phyloP scores from a whole-genome alignment of 2,888 invertebrate species.

The Oxyscelio sp. region DNA sequence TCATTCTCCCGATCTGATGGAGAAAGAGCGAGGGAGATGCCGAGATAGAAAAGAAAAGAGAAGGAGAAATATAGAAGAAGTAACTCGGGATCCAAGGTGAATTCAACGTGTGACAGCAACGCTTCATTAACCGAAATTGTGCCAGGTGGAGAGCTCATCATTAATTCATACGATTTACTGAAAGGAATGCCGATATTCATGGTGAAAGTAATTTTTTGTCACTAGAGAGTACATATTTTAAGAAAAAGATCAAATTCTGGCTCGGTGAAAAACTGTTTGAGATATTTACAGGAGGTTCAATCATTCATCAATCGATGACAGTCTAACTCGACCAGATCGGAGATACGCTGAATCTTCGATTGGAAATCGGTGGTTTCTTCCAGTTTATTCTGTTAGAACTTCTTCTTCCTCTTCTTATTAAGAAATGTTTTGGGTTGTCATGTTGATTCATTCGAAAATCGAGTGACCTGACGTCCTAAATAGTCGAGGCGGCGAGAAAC shows the following conservation, averaged over 20 bases:
- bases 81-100: conserved; percentile 53
- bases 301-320: conserved; percentile 32
- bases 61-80: conserved; percentile 33
- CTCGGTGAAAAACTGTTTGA: conserved; percentile 3
- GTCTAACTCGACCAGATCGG: not conserved
- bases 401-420: not conserved
- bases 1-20: too few species aligned
- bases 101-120: conserved; percentile 42
- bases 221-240: conserved; percentile 15
- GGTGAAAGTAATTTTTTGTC: conserved; percentile 59
- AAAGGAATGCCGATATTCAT: conserved; percentile 37
- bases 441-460: conserved; percentile 30
- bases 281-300: not conserved
- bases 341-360: not conserved
- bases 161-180: conserved; percentile 52
- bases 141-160: conserved; percentile 49
- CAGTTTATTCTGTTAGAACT: not conserved
- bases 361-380: not conserved
- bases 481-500: conserved; percentile 52
- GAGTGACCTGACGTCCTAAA: conserved; percentile 67
- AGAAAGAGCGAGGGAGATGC: conserved; percentile 61
- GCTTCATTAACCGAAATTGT: conserved; percentile 64
- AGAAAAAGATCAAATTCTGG: conserved; percentile 26
- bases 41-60: conserved; percentile 37
- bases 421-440: not conserved